Evolutionary conservation across 92 coral and sea anemone species (phyloP).

Genomic region (Parazoanthus atlanticus): DNA sequence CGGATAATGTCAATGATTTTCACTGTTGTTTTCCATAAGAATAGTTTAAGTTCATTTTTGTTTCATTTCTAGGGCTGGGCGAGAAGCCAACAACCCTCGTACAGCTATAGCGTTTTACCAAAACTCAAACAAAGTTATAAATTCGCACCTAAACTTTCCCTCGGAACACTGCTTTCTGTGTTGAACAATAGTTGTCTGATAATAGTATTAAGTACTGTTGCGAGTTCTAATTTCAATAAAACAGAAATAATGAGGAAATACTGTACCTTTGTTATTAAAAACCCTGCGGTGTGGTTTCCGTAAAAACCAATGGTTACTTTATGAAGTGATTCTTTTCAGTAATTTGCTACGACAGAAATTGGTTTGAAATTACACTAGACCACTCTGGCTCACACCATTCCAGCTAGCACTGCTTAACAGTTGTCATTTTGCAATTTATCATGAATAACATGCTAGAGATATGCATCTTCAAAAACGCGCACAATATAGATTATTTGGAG

Average conservation of each 20-base stretch:
- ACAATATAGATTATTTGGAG: too few species aligned
- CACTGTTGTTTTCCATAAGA: background rate
- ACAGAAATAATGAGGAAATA: too few species aligned
- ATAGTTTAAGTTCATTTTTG: background rate
- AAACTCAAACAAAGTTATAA: background rate
- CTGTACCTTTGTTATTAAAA: background rate
- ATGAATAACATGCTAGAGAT: too few species aligned
- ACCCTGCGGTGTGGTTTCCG: background rate
- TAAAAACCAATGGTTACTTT: background rate
- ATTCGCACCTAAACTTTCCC: background rate
- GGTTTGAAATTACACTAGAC: background rate
- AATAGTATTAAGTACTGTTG: background rate
- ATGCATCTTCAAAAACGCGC: too few species aligned
- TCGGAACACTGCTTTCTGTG: background rate
- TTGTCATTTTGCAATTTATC: background rate
- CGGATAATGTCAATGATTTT: background rate
- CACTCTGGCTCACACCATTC: background rate
- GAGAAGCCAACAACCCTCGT: background rate
- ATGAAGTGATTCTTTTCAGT: background rate
- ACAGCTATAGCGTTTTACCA: background rate
- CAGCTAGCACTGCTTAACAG: background rate
- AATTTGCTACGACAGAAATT: too few species aligned
- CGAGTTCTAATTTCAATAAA: background rate
- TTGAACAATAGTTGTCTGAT: background rate
- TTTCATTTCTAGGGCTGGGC: background rate